Percentiles rank a stretch among this genome's conserved stretches.
phyloP scores from a whole-genome alignment of 2,797 vertebrate genomes.

The Melanotaenia nigrans region DNA sequence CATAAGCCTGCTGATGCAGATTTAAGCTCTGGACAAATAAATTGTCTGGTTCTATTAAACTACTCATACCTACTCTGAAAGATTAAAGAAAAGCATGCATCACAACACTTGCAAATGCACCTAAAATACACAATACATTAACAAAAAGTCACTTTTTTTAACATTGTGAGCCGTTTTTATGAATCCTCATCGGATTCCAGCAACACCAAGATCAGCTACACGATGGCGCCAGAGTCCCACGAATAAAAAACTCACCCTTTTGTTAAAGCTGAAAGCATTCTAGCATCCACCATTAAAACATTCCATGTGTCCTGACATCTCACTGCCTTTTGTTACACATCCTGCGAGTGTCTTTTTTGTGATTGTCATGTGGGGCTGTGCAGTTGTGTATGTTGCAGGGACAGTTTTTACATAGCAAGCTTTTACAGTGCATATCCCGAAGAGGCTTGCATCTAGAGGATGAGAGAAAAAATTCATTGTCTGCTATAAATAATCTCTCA shows the following conservation, averaged over 20 bases:
- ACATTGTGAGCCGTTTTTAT: no score
- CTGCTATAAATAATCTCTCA: conserved; percentile 29
- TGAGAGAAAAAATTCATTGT: conserved; percentile 29
- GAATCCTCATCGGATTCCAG: conserved; percentile 11
- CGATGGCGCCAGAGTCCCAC: conserved; percentile 79
- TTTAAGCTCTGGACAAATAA: neutral
- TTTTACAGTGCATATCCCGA: conserved; percentile 13
- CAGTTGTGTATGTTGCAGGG: neutral
- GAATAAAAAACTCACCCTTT: conserved; percentile 15
- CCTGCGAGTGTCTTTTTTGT: neutral
- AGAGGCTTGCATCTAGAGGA: neutral
- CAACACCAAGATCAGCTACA: conserved; percentile 69
- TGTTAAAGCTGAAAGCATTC: neutral
- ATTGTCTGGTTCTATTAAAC: neutral
- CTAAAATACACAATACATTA: no score
- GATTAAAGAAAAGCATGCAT: neutral
- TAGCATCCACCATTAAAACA: conserved; percentile 16
- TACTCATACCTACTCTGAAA: neutral
- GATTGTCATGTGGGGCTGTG: neutral
- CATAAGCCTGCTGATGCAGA: no score
- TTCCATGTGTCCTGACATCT: neutral
- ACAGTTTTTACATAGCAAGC: neutral
- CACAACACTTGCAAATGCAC: neutral
- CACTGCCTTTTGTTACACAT: conserved; percentile 17
- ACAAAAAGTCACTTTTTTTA: neutral